Base-by-base conservation (phyloP, 2,113 vertebrate species). In the Podiceps cristatus region DNA sequence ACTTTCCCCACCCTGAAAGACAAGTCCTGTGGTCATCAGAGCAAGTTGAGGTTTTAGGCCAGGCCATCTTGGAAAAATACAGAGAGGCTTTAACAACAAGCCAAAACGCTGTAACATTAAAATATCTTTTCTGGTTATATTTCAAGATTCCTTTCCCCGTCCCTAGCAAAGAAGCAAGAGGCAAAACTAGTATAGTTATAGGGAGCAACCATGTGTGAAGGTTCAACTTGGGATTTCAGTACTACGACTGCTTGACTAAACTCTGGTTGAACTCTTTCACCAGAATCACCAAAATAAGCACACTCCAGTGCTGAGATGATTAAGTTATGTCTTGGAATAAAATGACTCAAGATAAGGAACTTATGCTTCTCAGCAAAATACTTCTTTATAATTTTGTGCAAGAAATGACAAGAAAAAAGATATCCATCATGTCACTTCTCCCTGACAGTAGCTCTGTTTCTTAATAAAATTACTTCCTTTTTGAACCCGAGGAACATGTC, bases 141-240 rank as follows among this genome's bases (percentile, higher is more conserved):
- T 62, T 55, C 31, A 90, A 68, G 53, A 72, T 33, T 44, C 6
- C 14, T 17, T 50, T 77, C 11, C 28, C 24, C 17, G 77, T 86
- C 53, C 7, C 13, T 45, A 25, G 16, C 28, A 64, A 50, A 88
- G 18, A 22, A 11, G 16, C 33, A 84, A 75, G 42, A 56, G 16
- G 17, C 8, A 91, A 87, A 93, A 85, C 5, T 78, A 50, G 15
- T 45, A 64, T 18, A 74, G 45, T 40, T 67, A 45, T 1, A 76
- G 25, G 18, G 5, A 76, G 18, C 16, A 79, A 55, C 2, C 6
- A 55, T 0, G 0, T 13, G 4, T 63, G 29, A 74, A 55, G 6
- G 31, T 4, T 81, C 62, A 76, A 35, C 53, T 55, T 62, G 22
- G 44, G n/a, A 67, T 78, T 91, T 78, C 66, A 82, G 33, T 44